Percentiles rank a stretch among this genome's conserved stretches.
Evolutionary conservation across 2,113 vertebrate genomes (phyloP).

Genomic region (Cichladusa arquata): DNA sequence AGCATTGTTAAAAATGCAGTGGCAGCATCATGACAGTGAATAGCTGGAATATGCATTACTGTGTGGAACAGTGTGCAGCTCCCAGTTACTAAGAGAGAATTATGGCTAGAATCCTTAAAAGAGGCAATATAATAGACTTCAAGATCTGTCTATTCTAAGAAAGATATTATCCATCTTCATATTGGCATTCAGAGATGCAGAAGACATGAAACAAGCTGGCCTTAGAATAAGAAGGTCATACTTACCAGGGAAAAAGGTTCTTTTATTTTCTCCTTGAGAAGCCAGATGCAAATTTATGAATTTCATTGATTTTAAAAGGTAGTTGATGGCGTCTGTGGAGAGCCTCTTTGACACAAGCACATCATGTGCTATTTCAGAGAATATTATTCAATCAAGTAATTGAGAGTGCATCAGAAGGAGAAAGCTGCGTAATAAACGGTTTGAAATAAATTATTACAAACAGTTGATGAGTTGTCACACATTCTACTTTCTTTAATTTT

Average conservation of each 20-base stretch:
- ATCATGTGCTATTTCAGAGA: constrained; percentile 61
- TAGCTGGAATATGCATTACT: neutral
- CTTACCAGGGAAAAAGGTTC: neutral
- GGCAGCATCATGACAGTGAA: constrained; percentile 21
- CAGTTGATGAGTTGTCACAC: constrained; percentile 25
- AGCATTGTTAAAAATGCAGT: constrained; percentile 29
- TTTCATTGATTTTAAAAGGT: constrained; percentile 66
- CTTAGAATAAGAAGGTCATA: constrained; percentile 35
- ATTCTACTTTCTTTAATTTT: neutral
- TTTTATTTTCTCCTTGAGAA: constrained; percentile 61
- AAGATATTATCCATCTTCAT: constrained; percentile 9
- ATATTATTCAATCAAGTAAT: constrained; percentile 64
- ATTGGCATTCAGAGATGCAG: constrained; percentile 11
- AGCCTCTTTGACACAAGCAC: constrained; percentile 60
- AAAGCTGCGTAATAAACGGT: neutral
- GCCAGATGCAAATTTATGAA: constrained; percentile 50
- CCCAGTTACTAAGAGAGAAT: constrained; percentile 20
- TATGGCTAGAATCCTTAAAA: neutral
- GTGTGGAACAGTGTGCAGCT: constrained; percentile 22
- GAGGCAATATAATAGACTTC: constrained; percentile 13
- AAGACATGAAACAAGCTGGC: constrained; percentile 38
- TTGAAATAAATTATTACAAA: constrained; percentile 52
- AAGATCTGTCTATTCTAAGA: constrained; percentile 30
- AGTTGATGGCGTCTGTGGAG: constrained; percentile 50
- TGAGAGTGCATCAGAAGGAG: constrained; percentile 45